These are phyloP conservation scores for Nothura maculosa DNA, from an alignment of 2,797 vertebrate species.

Conservation along the genomic window DNA sequence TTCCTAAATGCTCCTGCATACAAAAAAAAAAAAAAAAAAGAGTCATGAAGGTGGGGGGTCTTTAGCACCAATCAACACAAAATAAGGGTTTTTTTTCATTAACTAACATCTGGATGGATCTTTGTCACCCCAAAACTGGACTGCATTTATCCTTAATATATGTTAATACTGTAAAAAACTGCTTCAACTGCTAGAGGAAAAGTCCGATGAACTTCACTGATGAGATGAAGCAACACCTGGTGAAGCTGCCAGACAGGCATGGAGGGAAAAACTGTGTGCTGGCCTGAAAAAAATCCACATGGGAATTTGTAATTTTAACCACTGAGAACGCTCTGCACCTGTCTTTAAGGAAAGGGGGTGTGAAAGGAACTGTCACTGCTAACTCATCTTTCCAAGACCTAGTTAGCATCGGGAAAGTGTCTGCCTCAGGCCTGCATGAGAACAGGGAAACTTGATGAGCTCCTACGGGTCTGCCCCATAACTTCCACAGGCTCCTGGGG, in stretches of 20 bases:
- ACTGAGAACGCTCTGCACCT: not conserved
- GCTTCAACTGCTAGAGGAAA: not conserved
- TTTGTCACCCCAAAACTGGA: not conserved
- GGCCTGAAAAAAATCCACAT: not conserved
- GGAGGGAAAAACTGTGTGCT: not conserved
- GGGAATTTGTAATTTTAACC: not conserved
- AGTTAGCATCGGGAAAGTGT: not conserved
- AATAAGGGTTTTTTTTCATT: not conserved
- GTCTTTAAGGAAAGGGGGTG: not conserved
- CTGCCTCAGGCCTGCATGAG: not conserved
- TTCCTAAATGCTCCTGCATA: not conserved
- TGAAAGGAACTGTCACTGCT: not conserved
- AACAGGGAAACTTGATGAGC: not conserved
- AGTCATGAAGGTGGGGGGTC: not conserved
- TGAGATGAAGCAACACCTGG: not conserved
- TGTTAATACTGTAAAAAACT: not conserved
- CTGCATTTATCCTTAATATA: accelerated
- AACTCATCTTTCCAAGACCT: not conserved
- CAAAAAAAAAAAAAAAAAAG: not conserved
- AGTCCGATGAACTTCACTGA: not conserved
- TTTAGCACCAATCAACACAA: not conserved
- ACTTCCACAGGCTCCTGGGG: not conserved
- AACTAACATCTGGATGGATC: not conserved
- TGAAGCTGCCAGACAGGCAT: not conserved
- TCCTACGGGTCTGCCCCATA: not conserved